Evolutionary conservation across 2,797 vertebrate species (phyloP).

Genomic region (Notolabrus celidotus): DNA sequence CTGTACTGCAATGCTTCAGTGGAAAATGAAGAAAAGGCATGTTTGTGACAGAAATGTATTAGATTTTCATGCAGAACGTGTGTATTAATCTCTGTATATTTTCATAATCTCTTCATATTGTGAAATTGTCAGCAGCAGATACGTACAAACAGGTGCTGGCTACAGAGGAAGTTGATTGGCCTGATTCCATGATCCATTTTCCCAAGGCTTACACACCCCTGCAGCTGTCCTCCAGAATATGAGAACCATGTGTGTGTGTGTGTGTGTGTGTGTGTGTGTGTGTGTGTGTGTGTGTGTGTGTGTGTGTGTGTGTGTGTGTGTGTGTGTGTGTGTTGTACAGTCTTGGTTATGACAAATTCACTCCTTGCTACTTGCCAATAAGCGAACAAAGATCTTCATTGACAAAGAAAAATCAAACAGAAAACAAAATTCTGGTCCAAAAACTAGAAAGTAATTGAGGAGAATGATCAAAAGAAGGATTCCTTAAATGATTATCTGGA

Average conservation of each 20-base stretch:
- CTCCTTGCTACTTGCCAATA: constrained; percentile 66
- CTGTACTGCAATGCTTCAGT: constrained; percentile 31
- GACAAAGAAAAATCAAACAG: constrained; percentile 41
- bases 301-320: constrained; percentile 19
- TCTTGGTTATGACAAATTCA: constrained; percentile 73
- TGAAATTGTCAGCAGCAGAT: constrained; percentile 70
- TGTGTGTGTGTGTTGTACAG: constrained; percentile 46
- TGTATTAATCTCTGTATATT: constrained; percentile 56
- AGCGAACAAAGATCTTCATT: constrained; percentile 58
- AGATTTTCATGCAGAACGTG: constrained; percentile 26
- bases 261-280: constrained; percentile 28
- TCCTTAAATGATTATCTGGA: constrained; percentile 1
- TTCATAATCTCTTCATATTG: constrained; percentile 61
- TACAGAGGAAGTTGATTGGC: constrained; percentile 81
- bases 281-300: constrained; percentile 24
- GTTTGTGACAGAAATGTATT: constrained; percentile 51
- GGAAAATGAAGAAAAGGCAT: constrained; percentile 5
- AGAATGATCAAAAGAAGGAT: constrained; percentile 16
- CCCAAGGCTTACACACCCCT: constrained; percentile 81
- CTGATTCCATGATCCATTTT: constrained; percentile 79
- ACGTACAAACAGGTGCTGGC: constrained; percentile 75
- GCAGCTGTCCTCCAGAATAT: constrained; percentile 83
- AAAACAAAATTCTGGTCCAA: constrained; percentile 20
- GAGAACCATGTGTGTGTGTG: constrained; percentile 73
- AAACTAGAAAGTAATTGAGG: constrained; percentile 8